Conservation (phyloP, 2,888 invertebrate species). For the Phengaris arion region DNA sequence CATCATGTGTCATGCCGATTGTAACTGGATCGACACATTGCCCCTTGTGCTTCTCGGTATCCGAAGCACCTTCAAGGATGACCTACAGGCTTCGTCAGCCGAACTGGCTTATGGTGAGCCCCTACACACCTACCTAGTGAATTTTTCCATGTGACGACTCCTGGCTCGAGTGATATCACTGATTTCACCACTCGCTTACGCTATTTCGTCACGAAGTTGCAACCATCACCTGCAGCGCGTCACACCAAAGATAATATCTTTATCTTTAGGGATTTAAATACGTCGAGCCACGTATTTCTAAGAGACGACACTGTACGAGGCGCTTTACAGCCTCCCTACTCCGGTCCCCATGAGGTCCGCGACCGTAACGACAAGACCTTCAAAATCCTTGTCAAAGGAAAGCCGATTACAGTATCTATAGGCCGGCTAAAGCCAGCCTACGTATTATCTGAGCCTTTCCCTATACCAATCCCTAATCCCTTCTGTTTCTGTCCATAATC, state of each 20-base stretch:
- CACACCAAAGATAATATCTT: too few relatives aligned
- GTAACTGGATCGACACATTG: not conserved
- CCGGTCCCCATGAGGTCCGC: not conserved
- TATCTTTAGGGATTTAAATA: too few relatives aligned
- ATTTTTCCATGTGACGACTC: not conserved
- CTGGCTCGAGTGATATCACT: not conserved
- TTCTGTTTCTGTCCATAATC: too few relatives aligned
- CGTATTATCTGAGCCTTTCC: too few relatives aligned
- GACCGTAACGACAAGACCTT: too few relatives aligned
- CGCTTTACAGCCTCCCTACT: not conserved
- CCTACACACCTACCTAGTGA: not conserved
- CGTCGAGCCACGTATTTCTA: too few relatives aligned
- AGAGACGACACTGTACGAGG: too few relatives aligned
- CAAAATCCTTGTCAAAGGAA: too few relatives aligned
- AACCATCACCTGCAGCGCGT: not conserved
- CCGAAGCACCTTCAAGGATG: not conserved
- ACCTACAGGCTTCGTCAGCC: conserved; percentile 2
- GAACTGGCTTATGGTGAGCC: not conserved
- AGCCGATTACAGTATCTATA: too few relatives aligned
- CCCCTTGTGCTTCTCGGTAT: not conserved
- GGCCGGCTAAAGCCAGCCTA: too few relatives aligned
- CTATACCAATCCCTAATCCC: too few relatives aligned
- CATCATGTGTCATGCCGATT: too few relatives aligned
- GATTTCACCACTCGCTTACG: not conserved
- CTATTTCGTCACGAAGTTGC: not conserved